Conservation (phyloP, 2,797 vertebrate species). For the Rhinogobio ventralis region DNA sequence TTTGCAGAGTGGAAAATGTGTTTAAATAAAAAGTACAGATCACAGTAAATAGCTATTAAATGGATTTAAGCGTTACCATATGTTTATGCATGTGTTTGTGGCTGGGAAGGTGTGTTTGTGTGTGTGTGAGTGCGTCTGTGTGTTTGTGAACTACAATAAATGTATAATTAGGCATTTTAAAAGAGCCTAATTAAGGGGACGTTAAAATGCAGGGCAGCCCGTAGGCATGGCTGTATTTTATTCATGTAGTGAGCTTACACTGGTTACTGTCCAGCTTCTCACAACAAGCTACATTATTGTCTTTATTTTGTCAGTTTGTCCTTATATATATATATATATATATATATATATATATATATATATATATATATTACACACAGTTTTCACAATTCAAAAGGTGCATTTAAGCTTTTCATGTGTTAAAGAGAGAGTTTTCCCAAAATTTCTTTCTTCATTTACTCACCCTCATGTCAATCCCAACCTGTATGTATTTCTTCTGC, state of each 20-base stretch:
- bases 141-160: slow-evolving; percentile 50
- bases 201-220: slow-evolving; percentile 44
- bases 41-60: slow-evolving; percentile 84
- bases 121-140: slow-evolving; percentile 58
- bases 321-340: background rate
- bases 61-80: slow-evolving; percentile 80
- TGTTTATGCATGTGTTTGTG: slow-evolving; percentile 81
- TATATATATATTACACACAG: background rate
- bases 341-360: background rate
- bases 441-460: background rate
- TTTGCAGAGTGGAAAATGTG: slow-evolving; percentile 81
- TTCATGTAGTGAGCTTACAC: slow-evolving; percentile 27
- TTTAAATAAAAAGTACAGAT: slow-evolving; percentile 80
- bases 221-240: slow-evolving; percentile 41
- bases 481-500: background rate
- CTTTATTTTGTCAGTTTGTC: slow-evolving; percentile 16
- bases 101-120: slow-evolving; percentile 72
- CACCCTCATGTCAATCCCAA: background rate
- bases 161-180: slow-evolving; percentile 59
- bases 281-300: slow-evolving; percentile 22
- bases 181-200: slow-evolving; percentile 50
- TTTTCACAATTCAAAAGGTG: background rate
- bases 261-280: slow-evolving; percentile 6
- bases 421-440: background rate
- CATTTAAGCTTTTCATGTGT: background rate